A percentile compares a stretch with the other conserved stretches of the same genome.
Conservation (phyloP, 2,797 vertebrate genomes). For the Trachurus trachurus region DNA sequence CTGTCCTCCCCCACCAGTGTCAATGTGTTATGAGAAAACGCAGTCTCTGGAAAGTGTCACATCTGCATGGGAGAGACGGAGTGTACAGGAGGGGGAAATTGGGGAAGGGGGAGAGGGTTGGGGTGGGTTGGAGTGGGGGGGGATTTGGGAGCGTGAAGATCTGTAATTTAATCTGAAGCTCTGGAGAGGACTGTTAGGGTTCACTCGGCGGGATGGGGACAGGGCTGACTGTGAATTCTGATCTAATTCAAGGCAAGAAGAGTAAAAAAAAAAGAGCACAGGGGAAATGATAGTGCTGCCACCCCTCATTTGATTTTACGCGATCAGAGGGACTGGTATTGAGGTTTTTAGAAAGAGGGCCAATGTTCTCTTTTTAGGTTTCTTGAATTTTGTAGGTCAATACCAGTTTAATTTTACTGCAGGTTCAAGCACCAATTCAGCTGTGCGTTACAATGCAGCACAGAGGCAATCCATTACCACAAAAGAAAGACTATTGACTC, state of each 20-base stretch:
- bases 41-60: conserved; percentile 81
- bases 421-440: conserved; percentile 1
- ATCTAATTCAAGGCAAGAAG: conserved; percentile 67
- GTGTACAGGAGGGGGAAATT: conserved; percentile 12
- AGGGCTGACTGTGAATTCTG: conserved; percentile 63
- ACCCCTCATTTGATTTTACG: conserved; percentile 54
- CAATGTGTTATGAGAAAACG: conserved; percentile 69
- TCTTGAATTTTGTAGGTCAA: conserved; percentile 20
- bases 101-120: conserved; percentile 4
- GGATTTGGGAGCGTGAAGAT: conserved; percentile 71
- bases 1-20: conserved; percentile 58
- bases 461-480: neutral
- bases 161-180: conserved; percentile 83
- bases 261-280: conserved; percentile 19
- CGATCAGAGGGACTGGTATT: conserved; percentile 29
- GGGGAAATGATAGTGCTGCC: conserved; percentile 57
- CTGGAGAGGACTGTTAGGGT: conserved; percentile 70
- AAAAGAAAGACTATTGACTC: neutral
- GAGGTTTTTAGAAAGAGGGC: conserved; percentile 19
- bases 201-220: conserved; percentile 70
- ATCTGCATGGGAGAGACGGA: conserved; percentile 70
- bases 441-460: neutral
- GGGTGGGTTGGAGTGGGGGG: conserved; percentile 18
- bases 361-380: conserved; percentile 16
- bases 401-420: neutral